phyloP scores from a whole-genome alignment of 2,113 vertebrate genomes.

The Tragelaphus imberbis region DNA sequence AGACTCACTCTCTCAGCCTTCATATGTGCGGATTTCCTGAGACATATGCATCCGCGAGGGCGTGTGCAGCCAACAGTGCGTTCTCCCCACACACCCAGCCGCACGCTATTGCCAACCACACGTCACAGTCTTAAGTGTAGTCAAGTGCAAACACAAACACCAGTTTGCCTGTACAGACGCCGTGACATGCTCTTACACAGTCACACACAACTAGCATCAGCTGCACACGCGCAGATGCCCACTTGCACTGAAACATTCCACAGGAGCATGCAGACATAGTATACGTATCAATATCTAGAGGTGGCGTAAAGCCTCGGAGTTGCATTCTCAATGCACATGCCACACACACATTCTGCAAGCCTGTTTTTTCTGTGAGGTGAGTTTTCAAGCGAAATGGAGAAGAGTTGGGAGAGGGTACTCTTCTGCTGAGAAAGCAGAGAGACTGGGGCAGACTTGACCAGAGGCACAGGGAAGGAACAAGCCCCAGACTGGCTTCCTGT shows the following conservation, averaged over 20 bases:
- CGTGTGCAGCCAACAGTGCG: neutral
- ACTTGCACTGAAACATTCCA: neutral
- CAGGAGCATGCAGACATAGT: neutral
- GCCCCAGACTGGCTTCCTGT: neutral
- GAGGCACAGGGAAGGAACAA: neutral
- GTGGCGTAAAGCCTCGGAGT: neutral
- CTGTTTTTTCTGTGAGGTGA: neutral
- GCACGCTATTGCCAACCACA: neutral
- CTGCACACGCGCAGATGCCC: neutral
- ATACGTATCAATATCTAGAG: neutral
- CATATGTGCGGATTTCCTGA: neutral
- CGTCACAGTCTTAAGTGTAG: neutral
- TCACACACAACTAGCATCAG: neutral
- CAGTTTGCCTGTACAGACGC: neutral
- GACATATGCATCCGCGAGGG: neutral
- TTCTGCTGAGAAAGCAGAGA: neutral
- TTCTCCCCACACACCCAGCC: neutral
- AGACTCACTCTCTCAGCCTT: neutral
- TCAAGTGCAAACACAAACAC: constrained; percentile 6
- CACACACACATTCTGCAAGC: neutral
- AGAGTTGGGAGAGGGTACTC: neutral
- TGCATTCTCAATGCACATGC: neutral
- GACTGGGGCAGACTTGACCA: neutral
- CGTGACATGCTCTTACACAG: neutral
- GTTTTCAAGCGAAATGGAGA: neutral